Evolutionary conservation across 2,797 vertebrate species (phyloP).

Genomic region (Emydoidea blandingii): DNA sequence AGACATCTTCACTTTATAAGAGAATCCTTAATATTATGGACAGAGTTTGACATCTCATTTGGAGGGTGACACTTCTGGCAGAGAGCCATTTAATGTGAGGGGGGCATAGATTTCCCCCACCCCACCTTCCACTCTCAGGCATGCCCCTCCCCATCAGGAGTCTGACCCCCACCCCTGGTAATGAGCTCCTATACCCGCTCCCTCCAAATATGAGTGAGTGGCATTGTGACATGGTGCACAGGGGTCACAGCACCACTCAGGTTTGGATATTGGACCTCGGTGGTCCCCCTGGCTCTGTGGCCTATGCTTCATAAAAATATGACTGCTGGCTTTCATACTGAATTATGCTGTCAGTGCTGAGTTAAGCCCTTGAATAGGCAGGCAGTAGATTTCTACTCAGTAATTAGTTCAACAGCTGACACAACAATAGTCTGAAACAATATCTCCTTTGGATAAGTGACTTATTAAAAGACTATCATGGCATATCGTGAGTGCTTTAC

Average conservation of each 20-base stretch:
- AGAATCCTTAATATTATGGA: rapidly evolving
- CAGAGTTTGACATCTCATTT: rapidly evolving
- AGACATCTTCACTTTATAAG: neutral
- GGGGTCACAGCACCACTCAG: neutral
- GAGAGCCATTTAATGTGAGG: neutral
- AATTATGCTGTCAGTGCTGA: neutral
- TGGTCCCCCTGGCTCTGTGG: neutral
- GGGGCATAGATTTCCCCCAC: neutral
- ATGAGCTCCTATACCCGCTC: neutral
- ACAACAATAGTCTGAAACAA: neutral
- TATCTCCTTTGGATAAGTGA: neutral
- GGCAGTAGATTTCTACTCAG: neutral
- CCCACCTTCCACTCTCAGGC: neutral
- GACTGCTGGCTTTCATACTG: neutral
- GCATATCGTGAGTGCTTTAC: neutral
- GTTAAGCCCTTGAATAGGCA: rapidly evolving
- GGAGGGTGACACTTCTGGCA: neutral
- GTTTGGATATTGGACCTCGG: neutral
- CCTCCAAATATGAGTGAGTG: neutral
- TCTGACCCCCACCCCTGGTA: neutral
- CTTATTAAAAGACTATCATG: neutral
- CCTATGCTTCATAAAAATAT: neutral
- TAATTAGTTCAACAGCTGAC: neutral
- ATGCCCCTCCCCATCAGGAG: neutral
- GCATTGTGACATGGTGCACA: neutral